phyloP scores from a whole-genome alignment of 2,888 invertebrate genomes.

The Xanthorhoe designata region DNA sequence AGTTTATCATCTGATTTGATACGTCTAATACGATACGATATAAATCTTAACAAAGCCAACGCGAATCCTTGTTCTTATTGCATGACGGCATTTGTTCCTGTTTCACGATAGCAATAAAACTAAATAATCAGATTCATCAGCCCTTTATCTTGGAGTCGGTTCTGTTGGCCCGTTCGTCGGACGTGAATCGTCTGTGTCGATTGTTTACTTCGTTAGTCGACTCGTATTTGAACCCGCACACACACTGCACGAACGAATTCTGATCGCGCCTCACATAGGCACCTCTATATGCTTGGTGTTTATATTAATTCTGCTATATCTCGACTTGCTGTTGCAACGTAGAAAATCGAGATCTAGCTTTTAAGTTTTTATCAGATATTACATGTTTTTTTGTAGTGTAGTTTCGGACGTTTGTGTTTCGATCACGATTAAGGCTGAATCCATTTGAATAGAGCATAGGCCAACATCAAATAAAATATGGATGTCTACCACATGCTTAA shows the following conservation, averaged over 20 bases:
- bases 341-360: too few species aligned
- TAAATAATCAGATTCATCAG: conserved; percentile 77
- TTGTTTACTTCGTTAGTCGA: conserved; percentile 83
- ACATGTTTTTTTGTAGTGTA: too few species aligned
- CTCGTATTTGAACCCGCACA: conserved; percentile 66
- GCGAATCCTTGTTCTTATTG: conserved; percentile 43
- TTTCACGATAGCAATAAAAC: conserved; percentile 60
- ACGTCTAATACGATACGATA: too few species aligned
- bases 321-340: too few species aligned
- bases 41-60: conserved; percentile 33
- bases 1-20: conserved; percentile 24
- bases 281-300: conserved; percentile 9
- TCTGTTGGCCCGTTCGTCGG: conserved; percentile 64
- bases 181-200: conserved; percentile 73
- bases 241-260: conserved; percentile 63
- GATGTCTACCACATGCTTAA: too few species aligned
- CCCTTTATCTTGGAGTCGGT: conserved; percentile 70
- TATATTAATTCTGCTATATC: background rate
- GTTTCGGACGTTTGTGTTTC: too few species aligned
- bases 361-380: too few species aligned
- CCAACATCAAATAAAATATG: too few species aligned
- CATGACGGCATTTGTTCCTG: conserved; percentile 55
- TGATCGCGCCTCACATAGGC: conserved; percentile 55
- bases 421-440: too few species aligned
- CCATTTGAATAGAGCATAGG: too few species aligned